Percentiles rank a stretch among this genome's conserved stretches.
phyloP scores from a whole-genome alignment of 2,797 vertebrate genomes.

The Poeciliopsis presidionis region DNA sequence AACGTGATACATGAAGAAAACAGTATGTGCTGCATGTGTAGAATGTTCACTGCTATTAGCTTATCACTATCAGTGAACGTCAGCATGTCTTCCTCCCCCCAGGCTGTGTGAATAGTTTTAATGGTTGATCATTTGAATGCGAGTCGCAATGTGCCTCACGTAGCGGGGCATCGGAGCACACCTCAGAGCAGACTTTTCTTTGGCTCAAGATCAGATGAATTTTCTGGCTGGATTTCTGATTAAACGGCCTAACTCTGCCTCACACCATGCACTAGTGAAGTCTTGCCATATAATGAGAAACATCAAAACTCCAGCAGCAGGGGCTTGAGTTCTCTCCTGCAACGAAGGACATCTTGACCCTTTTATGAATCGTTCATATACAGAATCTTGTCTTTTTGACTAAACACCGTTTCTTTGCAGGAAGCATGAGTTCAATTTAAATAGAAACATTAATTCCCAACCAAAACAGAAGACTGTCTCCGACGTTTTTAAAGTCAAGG shows the following conservation, averaged over 20 bases:
- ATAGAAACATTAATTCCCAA: background rate
- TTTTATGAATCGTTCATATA: conserved; percentile 11
- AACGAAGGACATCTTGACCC: conserved; percentile 18
- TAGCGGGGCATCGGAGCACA: conserved; percentile 43
- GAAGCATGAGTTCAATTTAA: background rate
- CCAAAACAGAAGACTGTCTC: conserved; percentile 30
- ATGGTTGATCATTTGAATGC: conserved; percentile 66
- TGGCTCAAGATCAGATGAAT: conserved; percentile 46
- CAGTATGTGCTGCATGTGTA: conserved; percentile 12
- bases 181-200: conserved; percentile 41
- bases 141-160: conserved; percentile 15
- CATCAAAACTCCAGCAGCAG: background rate
- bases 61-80: conserved; percentile 18
- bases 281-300: background rate
- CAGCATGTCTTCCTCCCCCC: conserved; percentile 29
- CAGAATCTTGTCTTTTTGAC: conserved; percentile 7
- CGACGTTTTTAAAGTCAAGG: conserved; percentile 41
- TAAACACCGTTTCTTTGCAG: conserved; percentile 2
- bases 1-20: conserved; percentile 3
- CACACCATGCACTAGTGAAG: conserved; percentile 5
- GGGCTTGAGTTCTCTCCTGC: conserved; percentile 12
- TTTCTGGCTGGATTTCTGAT: conserved; percentile 57
- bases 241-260: conserved; percentile 37
- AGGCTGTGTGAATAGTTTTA: conserved; percentile 38
- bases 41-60: conserved; percentile 34